Percentiles rank a stretch among this genome's conserved stretches.
phyloP scores from a whole-genome alignment of 1,140 invertebrate genomes.

The Drosophila sp. region DNA sequence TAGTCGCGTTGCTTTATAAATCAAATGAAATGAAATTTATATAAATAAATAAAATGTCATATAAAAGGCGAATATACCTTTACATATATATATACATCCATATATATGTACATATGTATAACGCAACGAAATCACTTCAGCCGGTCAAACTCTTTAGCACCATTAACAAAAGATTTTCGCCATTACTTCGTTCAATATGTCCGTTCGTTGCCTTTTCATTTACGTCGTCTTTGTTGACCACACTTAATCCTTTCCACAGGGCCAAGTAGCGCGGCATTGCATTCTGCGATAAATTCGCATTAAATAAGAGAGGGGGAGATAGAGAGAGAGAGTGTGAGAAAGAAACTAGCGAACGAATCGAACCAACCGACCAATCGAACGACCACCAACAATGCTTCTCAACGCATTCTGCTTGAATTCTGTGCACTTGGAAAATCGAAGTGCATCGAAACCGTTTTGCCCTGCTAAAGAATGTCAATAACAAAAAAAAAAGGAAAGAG shows the following conservation, averaged over 20 bases:
- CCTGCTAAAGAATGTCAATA: slow-evolving; percentile 67
- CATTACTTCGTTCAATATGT: slow-evolving; percentile 3
- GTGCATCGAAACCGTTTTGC: slow-evolving; percentile 26
- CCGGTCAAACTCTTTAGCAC: slow-evolving; percentile 65
- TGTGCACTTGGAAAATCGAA: slow-evolving; percentile 71
- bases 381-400: slow-evolving; percentile 66
- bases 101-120: not conserved
- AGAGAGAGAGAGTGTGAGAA: not conserved
- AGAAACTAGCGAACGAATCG: not conserved
- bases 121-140: slow-evolving; percentile 28
- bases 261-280: slow-evolving; percentile 48
- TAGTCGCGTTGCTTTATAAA: slow-evolving; percentile 52
- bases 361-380: slow-evolving; percentile 34
- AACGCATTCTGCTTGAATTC: slow-evolving; percentile 56
- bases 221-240: slow-evolving; percentile 67
- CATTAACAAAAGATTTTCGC: slow-evolving; percentile 70
- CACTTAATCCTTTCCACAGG: slow-evolving; percentile 60
- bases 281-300: slow-evolving; percentile 77
- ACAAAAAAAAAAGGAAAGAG: not conserved
- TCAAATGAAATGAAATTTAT: slow-evolving; percentile 61
- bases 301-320: slow-evolving; percentile 42
- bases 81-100: slow-evolving; percentile 16
- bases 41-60: slow-evolving; percentile 35
- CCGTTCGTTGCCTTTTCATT: slow-evolving; percentile 48
- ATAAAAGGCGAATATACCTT: slow-evolving; percentile 7